Base-by-base conservation (phyloP, 2,888 invertebrate species). In the Phalera bucephala region DNA sequence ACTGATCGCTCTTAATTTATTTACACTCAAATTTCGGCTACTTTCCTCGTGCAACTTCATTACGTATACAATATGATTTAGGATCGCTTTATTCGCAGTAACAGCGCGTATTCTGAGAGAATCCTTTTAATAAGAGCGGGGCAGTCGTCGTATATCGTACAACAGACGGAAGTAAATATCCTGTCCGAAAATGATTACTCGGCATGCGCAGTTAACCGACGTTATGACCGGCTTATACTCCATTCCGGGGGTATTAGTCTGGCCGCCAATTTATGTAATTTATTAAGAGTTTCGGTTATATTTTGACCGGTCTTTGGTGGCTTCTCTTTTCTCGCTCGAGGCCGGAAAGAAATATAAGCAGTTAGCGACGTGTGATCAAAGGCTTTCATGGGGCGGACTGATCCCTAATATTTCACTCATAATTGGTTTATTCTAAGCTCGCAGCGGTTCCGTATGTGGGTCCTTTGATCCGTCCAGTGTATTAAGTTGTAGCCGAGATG, bases 401-500 rank as follows among this genome's bases (percentile, higher is more conserved):
- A 88, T 89, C 88, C 88, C 87, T 87, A 89, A 89, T 88, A 89
- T 89, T 89, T 89, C 88, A 84, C 85, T 87, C 86, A 87, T 89
- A 89, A 89, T 89, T 89, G 89, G 89, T 88, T 88, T 89, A 89
- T 86, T 84, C 89, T 87, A 87, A 87, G 88, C 88, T 86, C 55
- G 67, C 72, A 74, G 78, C 72, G 76, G 76, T 82, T 80, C 86
- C 87, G 84, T 85, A 73, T 84, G 80, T 80, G 76, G 70, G 62
- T 67, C 76, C 82, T 89, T 89, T 89, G 89, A 89, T 89, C 88
- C 85, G 77, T 60, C 69, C 77, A 79, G 71, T 87, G 85, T 86
- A 89, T 88, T 87, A 87, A 78, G 77, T 78, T 81, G 81, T 78
- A 72, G 70, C 73, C 55, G 75, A 85, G 87, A 88, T 75, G 81